Evolutionary conservation across 2,113 vertebrate species (phyloP).

Genomic region (Laticauda laticaudata): DNA sequence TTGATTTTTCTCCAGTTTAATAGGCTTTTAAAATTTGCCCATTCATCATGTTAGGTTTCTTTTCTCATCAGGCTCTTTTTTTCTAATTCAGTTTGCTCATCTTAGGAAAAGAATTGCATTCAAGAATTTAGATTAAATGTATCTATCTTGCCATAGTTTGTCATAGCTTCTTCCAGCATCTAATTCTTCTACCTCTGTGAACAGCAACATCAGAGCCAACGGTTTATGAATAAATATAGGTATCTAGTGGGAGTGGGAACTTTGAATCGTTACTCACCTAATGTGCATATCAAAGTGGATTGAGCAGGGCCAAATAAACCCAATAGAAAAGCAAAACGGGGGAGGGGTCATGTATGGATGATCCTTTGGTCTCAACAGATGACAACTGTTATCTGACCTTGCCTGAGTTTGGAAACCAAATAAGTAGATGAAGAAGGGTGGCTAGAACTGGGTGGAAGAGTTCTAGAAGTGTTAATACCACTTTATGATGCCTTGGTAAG

Average conservation of each 20-base stretch:
- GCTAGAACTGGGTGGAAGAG: background rate
- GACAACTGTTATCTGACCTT: background rate
- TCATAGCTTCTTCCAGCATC: constrained; percentile 27
- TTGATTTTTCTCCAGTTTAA: constrained; percentile 63
- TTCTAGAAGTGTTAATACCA: background rate
- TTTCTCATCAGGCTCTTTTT: constrained; percentile 43
- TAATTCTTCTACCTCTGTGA: background rate
- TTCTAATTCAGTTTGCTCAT: constrained; percentile 38
- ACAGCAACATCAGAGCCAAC: constrained; percentile 17
- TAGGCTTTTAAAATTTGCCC: constrained; percentile 56
- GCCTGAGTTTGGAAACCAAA: background rate
- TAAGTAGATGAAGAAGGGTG: background rate
- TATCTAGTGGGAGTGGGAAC: background rate
- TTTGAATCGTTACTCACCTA: background rate
- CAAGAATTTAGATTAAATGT: constrained; percentile 47
- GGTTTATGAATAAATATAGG: constrained; percentile 16
- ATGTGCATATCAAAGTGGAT: constrained; percentile 13
- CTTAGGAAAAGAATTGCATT: constrained; percentile 38
- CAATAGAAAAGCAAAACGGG: background rate
- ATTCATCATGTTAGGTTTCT: constrained; percentile 60
- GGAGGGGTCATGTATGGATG: background rate
- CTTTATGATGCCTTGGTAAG: background rate
- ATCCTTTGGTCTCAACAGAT: background rate
- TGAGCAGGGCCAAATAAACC: background rate
- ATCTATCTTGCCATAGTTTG: background rate